phyloP scores from a whole-genome alignment of 2,113 vertebrate species.

The Poeciliopsis retropinna region DNA sequence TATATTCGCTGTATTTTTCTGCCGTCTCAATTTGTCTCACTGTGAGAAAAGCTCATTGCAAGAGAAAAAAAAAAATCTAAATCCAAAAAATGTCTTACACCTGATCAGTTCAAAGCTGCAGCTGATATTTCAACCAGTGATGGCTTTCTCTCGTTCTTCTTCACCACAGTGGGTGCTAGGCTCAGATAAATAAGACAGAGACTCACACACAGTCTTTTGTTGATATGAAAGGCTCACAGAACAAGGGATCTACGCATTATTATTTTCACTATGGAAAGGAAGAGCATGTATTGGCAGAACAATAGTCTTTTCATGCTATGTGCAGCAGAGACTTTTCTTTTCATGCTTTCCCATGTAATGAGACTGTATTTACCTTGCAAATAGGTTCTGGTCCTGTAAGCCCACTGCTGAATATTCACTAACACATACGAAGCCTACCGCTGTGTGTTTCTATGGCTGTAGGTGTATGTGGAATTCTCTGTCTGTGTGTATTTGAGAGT shows the following conservation, averaged over 20 bases:
- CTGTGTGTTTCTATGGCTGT: no score
- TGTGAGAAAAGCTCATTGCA: neutral
- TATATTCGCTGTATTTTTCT: no score
- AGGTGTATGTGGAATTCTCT: no score
- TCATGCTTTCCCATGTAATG: conserved; percentile 51
- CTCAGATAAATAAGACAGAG: conserved; percentile 48
- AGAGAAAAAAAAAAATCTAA: conserved; percentile 47
- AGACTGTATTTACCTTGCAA: conserved; percentile 73
- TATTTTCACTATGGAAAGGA: conserved; percentile 60
- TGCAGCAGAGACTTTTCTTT: conserved; percentile 35
- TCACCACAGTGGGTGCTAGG: conserved; percentile 7
- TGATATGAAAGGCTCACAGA: conserved; percentile 69
- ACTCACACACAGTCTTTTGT: conserved; percentile 66
- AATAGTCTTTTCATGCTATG: conserved; percentile 68
- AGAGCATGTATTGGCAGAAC: conserved; percentile 47
- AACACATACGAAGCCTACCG: no score
- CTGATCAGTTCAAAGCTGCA: conserved; percentile 68
- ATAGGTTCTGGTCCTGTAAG: conserved; percentile 52
- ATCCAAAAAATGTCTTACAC: conserved; percentile 59
- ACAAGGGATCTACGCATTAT: conserved; percentile 61
- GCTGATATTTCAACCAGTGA: conserved; percentile 48
- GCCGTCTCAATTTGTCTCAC: no score
- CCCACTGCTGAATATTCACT: no score
- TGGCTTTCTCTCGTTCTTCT: no score
- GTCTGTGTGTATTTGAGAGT: no score